Percentiles rank a stretch among this genome's conserved stretches.
These are phyloP conservation scores for Eristalis pertinax DNA, from an alignment of 2,888 invertebrate genomes.

Conservation along the genomic window DNA sequence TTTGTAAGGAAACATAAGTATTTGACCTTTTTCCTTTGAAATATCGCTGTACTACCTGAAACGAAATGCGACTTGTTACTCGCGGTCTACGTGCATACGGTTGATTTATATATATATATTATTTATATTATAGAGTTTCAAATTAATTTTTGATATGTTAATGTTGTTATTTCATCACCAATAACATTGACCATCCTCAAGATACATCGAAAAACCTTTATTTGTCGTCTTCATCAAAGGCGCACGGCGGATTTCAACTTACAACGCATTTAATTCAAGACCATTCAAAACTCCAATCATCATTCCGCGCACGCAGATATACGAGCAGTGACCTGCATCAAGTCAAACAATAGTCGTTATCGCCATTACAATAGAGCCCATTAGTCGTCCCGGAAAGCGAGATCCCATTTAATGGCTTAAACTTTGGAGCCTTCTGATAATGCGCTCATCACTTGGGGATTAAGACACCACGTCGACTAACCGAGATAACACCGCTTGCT, in stretches of 20 bases:
- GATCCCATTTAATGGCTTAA: background rate
- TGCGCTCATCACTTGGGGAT: slow-evolving; percentile 15
- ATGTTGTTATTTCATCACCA: no score
- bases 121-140: no score
- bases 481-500: slow-evolving; percentile 11
- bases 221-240: background rate
- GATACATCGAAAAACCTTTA: no score
- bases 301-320: background rate
- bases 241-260: background rate
- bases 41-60: no score
- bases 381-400: background rate
- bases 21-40: no score
- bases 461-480: slow-evolving; percentile 1
- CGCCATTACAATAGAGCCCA: background rate
- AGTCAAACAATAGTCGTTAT: slow-evolving; percentile 24
- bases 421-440: slow-evolving; percentile 18
- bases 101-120: no score
- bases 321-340: slow-evolving; percentile 42
- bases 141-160: no score
- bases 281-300: background rate
- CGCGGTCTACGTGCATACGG: no score
- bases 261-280: background rate
- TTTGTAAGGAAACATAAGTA: no score
- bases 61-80: no score
- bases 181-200: background rate